Conservation (phyloP, 2,113 vertebrate genomes). For the Antigone vipio region DNA sequence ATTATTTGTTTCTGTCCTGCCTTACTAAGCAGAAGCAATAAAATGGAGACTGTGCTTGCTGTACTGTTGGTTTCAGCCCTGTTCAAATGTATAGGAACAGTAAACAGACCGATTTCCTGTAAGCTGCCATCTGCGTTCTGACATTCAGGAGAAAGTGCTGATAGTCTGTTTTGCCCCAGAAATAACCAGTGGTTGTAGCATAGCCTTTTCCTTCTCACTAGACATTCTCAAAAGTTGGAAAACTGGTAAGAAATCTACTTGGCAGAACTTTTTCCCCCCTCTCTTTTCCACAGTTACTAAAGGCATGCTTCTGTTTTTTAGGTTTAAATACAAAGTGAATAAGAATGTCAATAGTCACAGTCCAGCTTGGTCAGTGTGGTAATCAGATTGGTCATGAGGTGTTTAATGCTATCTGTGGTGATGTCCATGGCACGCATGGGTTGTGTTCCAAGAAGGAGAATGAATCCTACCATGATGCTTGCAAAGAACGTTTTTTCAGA, state of each 20-base stretch:
- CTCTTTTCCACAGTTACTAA: background rate
- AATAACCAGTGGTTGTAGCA: background rate
- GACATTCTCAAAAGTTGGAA: background rate
- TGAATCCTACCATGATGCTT: conserved; percentile 72
- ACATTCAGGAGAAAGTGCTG: background rate
- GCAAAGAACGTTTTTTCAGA: conserved; percentile 86
- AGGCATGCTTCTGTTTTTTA: background rate
- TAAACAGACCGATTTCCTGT: background rate
- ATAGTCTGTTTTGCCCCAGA: background rate
- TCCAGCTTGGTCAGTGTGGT: conserved; percentile 96
- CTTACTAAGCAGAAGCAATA: background rate
- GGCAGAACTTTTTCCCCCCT: background rate
- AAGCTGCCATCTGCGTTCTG: background rate
- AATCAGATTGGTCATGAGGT: conserved; percentile 92
- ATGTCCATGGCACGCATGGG: conserved; percentile 61
- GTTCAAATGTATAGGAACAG: background rate
- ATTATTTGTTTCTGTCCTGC: background rate
- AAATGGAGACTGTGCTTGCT: background rate
- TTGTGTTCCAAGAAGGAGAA: conserved; percentile 74
- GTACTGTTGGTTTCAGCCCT: background rate
- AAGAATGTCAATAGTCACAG: conserved; percentile 87
- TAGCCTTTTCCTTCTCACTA: background rate
- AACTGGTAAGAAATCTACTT: background rate
- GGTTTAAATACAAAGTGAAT: background rate
- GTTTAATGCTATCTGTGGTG: conserved; percentile 79